Percentiles rank a stretch among this genome's conserved stretches.
Evolutionary conservation across 1,140 invertebrate genomes (phyloP).

Genomic region (Potamilus streckersoni): DNA sequence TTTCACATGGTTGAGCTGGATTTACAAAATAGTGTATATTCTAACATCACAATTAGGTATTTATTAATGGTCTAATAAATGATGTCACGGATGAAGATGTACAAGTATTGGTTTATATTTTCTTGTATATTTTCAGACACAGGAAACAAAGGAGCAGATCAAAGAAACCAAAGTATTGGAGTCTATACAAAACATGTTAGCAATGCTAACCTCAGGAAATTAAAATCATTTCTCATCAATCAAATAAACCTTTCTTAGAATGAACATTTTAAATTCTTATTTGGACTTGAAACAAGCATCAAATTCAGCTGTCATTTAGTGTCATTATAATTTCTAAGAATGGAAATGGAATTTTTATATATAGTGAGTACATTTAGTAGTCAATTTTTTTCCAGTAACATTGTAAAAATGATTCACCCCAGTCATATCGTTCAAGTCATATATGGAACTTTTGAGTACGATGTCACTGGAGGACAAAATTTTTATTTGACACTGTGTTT

Average conservation of each 20-base stretch:
- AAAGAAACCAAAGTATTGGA: slow-evolving; percentile 45
- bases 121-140: slow-evolving; percentile 35
- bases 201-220: slow-evolving; percentile 28
- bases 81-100: too few species aligned
- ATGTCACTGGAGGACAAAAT: too few species aligned
- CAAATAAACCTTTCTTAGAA: not conserved
- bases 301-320: not conserved
- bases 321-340: not conserved
- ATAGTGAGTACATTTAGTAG: too few species aligned
- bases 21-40: too few species aligned
- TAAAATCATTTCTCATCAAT: not conserved
- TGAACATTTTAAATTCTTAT: not conserved
- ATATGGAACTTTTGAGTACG: too few species aligned
- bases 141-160: slow-evolving; percentile 36
- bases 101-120: not conserved
- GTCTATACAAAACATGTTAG: slow-evolving; percentile 42
- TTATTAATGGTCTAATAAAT: too few species aligned
- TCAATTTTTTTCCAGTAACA: too few species aligned
- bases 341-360: not conserved
- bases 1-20: too few species aligned
- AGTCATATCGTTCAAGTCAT: too few species aligned
- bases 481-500: too few species aligned
- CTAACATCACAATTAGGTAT: too few species aligned
- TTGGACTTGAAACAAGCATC: not conserved
- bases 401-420: too few species aligned